These are phyloP conservation scores for Podotricha telesiphe DNA, from an alignment of 2,888 invertebrate genomes.

Conservation along the genomic window DNA sequence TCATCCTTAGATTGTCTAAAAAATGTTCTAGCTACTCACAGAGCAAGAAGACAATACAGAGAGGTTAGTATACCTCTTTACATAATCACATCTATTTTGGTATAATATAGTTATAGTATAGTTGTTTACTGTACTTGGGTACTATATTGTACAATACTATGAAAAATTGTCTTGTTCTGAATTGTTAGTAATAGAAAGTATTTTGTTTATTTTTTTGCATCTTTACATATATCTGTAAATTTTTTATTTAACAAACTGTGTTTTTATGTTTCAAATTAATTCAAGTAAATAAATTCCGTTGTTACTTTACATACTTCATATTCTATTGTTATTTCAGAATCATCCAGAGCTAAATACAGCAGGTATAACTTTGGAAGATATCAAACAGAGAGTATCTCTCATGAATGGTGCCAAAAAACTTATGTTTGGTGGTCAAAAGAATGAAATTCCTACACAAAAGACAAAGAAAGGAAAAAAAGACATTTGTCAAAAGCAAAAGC, in stretches of 20 bases:
- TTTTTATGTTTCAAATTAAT: too few species aligned
- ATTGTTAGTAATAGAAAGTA: too few species aligned
- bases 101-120: too few species aligned
- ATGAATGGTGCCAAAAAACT: constrained; percentile 64
- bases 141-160: too few species aligned
- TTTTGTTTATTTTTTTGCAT: too few species aligned
- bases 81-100: background rate
- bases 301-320: too few species aligned
- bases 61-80: constrained; percentile 75
- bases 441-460: constrained; percentile 63
- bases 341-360: constrained; percentile 90
- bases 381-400: constrained; percentile 80
- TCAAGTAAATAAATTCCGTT: too few species aligned
- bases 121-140: too few species aligned
- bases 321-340: constrained; percentile 66
- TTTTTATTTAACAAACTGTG: too few species aligned
- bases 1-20: constrained; percentile 86
- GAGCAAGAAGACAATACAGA: constrained; percentile 87
- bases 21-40: constrained; percentile 88
- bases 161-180: background rate
- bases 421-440: constrained; percentile 75
- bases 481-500: constrained; percentile 54
- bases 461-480: constrained; percentile 69
- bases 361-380: constrained; percentile 87
- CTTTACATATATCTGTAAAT: too few species aligned